Evolutionary conservation across 2,797 vertebrate species (phyloP), one percentile per base, ranked within the genome.

Genomic region (Clarias pachynema): DNA sequence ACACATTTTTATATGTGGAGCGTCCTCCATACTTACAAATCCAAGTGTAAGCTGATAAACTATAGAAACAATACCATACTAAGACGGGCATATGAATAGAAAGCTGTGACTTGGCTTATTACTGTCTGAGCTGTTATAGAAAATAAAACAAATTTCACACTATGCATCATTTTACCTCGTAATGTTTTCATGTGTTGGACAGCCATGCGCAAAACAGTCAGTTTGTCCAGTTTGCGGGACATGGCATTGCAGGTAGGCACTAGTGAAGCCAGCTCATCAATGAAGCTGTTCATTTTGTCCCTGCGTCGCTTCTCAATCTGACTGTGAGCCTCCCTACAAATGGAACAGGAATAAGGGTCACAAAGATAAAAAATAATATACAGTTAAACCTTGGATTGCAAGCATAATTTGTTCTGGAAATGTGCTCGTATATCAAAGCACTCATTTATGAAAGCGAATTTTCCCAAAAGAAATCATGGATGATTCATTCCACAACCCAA

Each of bases 201-300:
- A 0, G 98, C 98, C 98, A 99, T 99, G 86, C 98, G 96, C 65
- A 99, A 93, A 20, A 99, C 98, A 0, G 98, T 99, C 63, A 99
- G 96, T 87, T 99, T 99, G 92, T 99, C 98, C 85, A 99, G 92
- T 88, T 99, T 99, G 85, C 98, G 95, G 77, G 98, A 99, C 98
- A 99, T 99, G n/a, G 98, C 98, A 0, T 97, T 99, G 89, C 98
- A 99, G 0, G 98, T 99, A 79, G 98, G 98, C 72, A 99, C 97
- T 91, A 99, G 91, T 0, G 98, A 98, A 0, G 98, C 98, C 92
- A 99, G 93, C 88, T 99, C 98, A 1, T 99, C 98, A 20, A 99
- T 99, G 90, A 99, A 99, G 88, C 98, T 99, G 95, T 99, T 99
- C 98, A 99, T 99, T 92, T 99, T 99, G 92, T 99, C 98, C 90